Percentiles rank a stretch among this genome's conserved stretches.
Conservation (phyloP, 2,113 vertebrate genomes). For the Heteronetta atricapilla region DNA sequence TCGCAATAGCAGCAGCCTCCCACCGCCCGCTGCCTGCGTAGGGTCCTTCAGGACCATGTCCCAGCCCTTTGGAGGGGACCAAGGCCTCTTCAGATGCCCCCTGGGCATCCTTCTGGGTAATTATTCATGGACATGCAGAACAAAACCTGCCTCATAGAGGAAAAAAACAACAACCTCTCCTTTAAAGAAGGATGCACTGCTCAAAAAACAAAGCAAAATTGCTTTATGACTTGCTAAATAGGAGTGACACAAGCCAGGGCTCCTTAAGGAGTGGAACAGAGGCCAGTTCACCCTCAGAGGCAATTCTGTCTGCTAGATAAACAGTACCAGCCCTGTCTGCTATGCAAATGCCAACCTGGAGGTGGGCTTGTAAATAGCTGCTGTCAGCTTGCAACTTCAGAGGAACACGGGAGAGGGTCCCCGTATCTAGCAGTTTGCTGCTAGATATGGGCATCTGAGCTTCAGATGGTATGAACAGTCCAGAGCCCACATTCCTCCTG, state of each 20-base stretch:
- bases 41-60: background rate
- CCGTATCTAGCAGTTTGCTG: background rate
- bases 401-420: background rate
- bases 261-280: background rate
- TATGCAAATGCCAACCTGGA: background rate
- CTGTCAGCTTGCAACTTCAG: background rate
- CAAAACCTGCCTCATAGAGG: background rate
- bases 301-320: background rate
- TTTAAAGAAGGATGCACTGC: background rate
- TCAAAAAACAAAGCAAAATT: background rate
- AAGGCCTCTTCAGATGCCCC: background rate
- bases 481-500: background rate
- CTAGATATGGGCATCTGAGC: background rate
- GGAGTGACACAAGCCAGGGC: background rate
- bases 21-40: fast-evolving
- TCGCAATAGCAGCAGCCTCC: background rate
- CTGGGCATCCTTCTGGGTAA: background rate
- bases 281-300: background rate
- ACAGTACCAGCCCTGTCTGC: background rate
- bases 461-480: background rate
- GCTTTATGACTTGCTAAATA: background rate
- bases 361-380: background rate
- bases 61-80: background rate
- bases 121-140: background rate
- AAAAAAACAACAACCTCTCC: background rate